phyloP scores from a whole-genome alignment of 2,113 vertebrate species.

The human region GRCh38 chr2:99976001-99976500 shows the following conservation, averaged over 20 bases:
- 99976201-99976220: slow-evolving; percentile 77
- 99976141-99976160: slow-evolving; percentile 82
- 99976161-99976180: slow-evolving; percentile 82
- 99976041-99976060: background rate
- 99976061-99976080: background rate
- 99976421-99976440: background rate
- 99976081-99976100: background rate
- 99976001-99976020: background rate
- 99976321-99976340: slow-evolving; percentile 25
- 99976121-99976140: slow-evolving; percentile 72
- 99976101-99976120: slow-evolving; percentile 76
- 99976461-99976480: background rate
- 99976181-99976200: slow-evolving; percentile 85
- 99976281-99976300: slow-evolving; percentile 45
- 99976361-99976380: background rate
- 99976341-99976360: background rate
- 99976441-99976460: background rate
- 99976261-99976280: slow-evolving; percentile 16
- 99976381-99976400: background rate
- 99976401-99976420: background rate
- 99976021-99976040: background rate
- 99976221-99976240: slow-evolving; percentile 72
- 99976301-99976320: slow-evolving; percentile 3
- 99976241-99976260: slow-evolving; percentile 46
- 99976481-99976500: slow-evolving; percentile 26